Evolutionary conservation across 2,113 vertebrate species (phyloP).

Genomic region (Salvelinus alpinus): DNA sequence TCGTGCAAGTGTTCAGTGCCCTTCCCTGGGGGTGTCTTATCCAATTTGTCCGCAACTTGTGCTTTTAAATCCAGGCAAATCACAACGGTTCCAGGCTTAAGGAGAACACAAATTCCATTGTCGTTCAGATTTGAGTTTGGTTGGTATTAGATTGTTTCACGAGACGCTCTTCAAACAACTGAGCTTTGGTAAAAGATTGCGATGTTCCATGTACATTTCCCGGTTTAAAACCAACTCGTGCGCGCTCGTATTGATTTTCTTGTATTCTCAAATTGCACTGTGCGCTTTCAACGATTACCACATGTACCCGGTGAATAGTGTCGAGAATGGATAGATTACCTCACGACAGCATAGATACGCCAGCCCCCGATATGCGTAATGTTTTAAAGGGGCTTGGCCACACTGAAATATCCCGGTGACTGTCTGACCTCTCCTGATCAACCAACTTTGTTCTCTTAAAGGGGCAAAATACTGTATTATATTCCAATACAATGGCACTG

Average conservation of each 20-base stretch:
- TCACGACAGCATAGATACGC: not conserved
- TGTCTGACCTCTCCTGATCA: slow-evolving; percentile 43
- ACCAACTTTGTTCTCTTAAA: not conserved
- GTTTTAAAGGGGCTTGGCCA: slow-evolving; percentile 30
- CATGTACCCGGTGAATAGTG: slow-evolving; percentile 46
- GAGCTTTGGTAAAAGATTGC: not conserved
- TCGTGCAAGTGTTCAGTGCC: not conserved
- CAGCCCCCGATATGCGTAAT: slow-evolving; percentile 23
- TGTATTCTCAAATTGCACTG: slow-evolving; percentile 2
- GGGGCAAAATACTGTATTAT: too few species aligned
- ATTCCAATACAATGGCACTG: too few species aligned
- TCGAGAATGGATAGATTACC: slow-evolving; percentile 36
- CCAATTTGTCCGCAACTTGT: slow-evolving; percentile 18
- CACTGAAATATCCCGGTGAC: slow-evolving; percentile 12
- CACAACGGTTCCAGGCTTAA: slow-evolving; percentile 18
- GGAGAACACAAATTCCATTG: slow-evolving; percentile 28
- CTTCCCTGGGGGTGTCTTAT: not conserved
- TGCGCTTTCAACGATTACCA: slow-evolving; percentile 28
- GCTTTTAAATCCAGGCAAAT: slow-evolving; percentile 14
- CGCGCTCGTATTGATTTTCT: not conserved
- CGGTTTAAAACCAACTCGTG: not conserved
- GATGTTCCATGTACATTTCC: not conserved
- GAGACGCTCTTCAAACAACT: not conserved
- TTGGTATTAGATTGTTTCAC: slow-evolving; percentile 1
- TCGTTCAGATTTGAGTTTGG: slow-evolving; percentile 27